phyloP scores from a whole-genome alignment of 2,888 invertebrate species.

The Ennomos quercinarius region DNA sequence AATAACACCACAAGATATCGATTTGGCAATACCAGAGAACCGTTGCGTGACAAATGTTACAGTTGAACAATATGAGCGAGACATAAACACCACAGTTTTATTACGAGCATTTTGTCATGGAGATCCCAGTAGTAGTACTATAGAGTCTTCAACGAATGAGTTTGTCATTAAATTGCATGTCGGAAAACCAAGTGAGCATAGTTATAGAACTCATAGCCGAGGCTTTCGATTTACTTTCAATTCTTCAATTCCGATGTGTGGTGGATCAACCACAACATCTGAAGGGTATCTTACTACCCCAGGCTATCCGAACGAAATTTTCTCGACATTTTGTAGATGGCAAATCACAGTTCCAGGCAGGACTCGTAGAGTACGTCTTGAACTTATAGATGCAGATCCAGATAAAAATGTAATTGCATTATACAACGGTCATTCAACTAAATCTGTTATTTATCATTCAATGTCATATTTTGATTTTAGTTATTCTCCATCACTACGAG shows the following conservation, averaged over 20 bases:
- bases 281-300: slow-evolving; percentile 89
- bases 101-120: slow-evolving; percentile 62
- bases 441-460: slow-evolving; percentile 67
- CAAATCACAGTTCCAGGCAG: slow-evolving; percentile 63
- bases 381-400: slow-evolving; percentile 81
- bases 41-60: slow-evolving; percentile 67
- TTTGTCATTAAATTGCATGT: slow-evolving; percentile 63
- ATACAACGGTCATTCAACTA: slow-evolving; percentile 83
- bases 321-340: slow-evolving; percentile 69
- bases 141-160: slow-evolving; percentile 68
- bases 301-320: slow-evolving; percentile 86
- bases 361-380: slow-evolving; percentile 73
- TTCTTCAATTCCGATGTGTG: slow-evolving; percentile 86
- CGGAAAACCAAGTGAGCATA: slow-evolving; percentile 61
- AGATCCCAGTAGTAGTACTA: slow-evolving; percentile 32
- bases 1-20: slow-evolving; percentile 57
- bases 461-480: slow-evolving; percentile 50
- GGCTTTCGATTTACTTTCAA: slow-evolving; percentile 88
- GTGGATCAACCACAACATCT: slow-evolving; percentile 85
- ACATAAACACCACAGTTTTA: slow-evolving; percentile 56
- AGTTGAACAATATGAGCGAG: slow-evolving; percentile 62
- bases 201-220: slow-evolving; percentile 59
- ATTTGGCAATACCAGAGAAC: slow-evolving; percentile 59
- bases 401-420: slow-evolving; percentile 64
- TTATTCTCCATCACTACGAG: slow-evolving; percentile 23